These are phyloP conservation scores for Polyergus mexicanus DNA, from an alignment of 1,140 invertebrate genomes.

Conservation along the genomic window DNA sequence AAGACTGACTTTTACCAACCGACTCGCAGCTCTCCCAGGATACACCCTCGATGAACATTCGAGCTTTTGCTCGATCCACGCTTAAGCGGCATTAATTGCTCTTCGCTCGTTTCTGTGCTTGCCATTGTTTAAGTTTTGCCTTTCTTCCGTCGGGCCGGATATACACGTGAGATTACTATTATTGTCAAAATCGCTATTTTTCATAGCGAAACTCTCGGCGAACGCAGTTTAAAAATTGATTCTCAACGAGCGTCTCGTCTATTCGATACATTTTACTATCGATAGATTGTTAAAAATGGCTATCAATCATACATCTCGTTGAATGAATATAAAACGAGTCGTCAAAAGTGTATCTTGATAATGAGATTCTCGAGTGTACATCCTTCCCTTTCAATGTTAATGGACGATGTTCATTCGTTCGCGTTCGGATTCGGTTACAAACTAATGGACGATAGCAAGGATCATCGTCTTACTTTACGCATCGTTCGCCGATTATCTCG, in stretches of 20 bases:
- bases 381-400: constrained; percentile 14
- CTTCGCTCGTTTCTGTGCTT: constrained; percentile 28
- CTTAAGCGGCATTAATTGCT: constrained; percentile 48
- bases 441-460: constrained; percentile 37
- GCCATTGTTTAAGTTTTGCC: constrained; percentile 16
- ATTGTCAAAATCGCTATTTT: neutral
- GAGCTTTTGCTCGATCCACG: constrained; percentile 54
- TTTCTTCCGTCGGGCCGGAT: constrained; percentile 10
- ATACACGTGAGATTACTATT: constrained; percentile 10
- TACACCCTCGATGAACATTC: constrained; percentile 65
- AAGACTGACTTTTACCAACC: constrained; percentile 73
- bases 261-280: neutral
- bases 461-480: constrained; percentile 16
- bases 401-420: constrained; percentile 29
- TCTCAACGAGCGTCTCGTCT: neutral
- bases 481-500: neutral
- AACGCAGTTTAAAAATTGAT: neutral
- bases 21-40: constrained; percentile 47
- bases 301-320: neutral
- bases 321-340: neutral
- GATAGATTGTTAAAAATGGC: neutral
- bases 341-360: constrained; percentile 11
- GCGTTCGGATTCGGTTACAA: constrained; percentile 47
- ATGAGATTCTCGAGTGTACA: neutral
- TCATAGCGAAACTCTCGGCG: too few relatives aligned